Percentiles rank a stretch among this genome's conserved stretches.
Evolutionary conservation across 1,140 invertebrate species (phyloP).

Genomic region (Pissodes strobi): DNA sequence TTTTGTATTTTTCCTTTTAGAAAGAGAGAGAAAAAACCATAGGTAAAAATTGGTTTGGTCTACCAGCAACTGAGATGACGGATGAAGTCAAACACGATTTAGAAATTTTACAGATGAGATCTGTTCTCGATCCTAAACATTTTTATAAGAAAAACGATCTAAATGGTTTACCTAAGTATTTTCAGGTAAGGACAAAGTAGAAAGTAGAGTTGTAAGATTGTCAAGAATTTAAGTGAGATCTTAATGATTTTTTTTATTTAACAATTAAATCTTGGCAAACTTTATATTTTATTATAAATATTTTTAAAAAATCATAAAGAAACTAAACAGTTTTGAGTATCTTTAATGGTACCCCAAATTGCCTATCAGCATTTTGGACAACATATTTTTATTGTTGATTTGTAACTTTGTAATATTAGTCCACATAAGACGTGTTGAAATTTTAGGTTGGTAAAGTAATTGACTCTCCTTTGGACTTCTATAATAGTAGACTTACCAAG

Average conservation of each 20-base stretch:
- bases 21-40: conserved; percentile 75
- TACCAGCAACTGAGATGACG: conserved; percentile 85
- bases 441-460: conserved; percentile 73
- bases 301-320: no score
- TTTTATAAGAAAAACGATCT: conserved; percentile 94
- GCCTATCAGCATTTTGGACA: no score
- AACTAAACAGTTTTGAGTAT: no score
- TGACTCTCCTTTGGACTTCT: conserved; percentile 74
- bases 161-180: conserved; percentile 87
- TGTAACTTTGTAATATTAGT: no score
- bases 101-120: conserved; percentile 87
- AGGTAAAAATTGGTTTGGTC: conserved; percentile 84
- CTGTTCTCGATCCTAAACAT: conserved; percentile 86
- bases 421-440: no score
- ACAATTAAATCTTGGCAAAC: no score
- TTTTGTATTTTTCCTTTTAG: conserved; percentile 52
- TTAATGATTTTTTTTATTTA: no score
- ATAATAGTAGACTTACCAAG: conserved; percentile 76
- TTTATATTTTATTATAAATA: no score
- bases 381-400: no score
- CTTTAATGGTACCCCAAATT: no score
- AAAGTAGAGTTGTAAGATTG: no score
- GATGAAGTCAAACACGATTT: conserved; percentile 87
- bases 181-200: conserved; percentile 80
- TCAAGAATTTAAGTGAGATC: no score